Percentiles rank a stretch among this genome's conserved stretches.
Conservation (phyloP, 2,113 vertebrate genomes). For the Odocoileus virginianus region DNA sequence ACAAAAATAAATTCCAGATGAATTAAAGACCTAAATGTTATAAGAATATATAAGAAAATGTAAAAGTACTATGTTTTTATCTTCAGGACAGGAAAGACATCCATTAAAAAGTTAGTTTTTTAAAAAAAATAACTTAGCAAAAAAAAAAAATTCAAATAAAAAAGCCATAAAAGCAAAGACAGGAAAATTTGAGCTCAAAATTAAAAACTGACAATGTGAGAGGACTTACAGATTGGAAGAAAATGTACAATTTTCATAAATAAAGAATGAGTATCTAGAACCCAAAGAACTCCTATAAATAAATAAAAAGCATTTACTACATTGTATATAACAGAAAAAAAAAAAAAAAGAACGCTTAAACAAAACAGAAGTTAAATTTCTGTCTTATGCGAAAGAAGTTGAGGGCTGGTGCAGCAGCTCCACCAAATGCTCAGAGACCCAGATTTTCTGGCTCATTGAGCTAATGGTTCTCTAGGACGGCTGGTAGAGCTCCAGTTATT, state of each 20-base stretch:
- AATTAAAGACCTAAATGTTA: neutral
- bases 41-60: neutral
- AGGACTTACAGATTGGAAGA: neutral
- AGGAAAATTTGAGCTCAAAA: neutral
- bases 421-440: neutral
- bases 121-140: neutral
- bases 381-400: neutral
- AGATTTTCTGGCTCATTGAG: neutral
- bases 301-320: neutral
- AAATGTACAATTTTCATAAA: neutral
- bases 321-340: neutral
- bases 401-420: neutral
- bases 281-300: neutral
- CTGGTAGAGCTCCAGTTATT: neutral
- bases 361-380: neutral
- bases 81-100: neutral
- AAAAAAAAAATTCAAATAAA: neutral
- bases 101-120: neutral
- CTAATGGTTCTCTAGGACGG: neutral
- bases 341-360: neutral
- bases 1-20: conserved; percentile 16
- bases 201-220: neutral
- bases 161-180: neutral
- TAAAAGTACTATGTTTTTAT: neutral
- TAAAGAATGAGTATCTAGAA: neutral